Conservation (phyloP, 2,113 vertebrate species). For the Penelope pileata region DNA sequence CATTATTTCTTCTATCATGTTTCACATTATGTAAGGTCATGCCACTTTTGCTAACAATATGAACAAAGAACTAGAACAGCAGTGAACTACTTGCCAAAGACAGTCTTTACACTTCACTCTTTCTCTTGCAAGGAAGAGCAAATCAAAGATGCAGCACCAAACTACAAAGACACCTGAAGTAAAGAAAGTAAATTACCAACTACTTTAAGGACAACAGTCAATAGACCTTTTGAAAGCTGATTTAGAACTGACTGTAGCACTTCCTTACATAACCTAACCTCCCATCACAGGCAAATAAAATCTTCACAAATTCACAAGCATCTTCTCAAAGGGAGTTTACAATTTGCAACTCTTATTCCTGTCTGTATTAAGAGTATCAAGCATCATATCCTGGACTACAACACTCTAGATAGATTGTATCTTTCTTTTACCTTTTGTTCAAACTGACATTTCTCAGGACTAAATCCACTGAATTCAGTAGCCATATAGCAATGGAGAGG, state of each 20-base stretch:
- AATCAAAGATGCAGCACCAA: slow-evolving; percentile 8
- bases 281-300: background rate
- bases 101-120: background rate
- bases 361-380: background rate
- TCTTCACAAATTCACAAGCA: background rate
- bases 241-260: background rate
- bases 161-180: background rate
- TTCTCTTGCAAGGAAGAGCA: background rate
- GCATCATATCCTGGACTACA: background rate
- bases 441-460: background rate
- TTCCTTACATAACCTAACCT: background rate
- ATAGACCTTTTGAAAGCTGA: slow-evolving; percentile 2
- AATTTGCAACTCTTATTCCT: background rate
- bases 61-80: background rate
- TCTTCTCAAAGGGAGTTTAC: background rate
- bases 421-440: background rate
- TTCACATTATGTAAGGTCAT: slow-evolving; percentile 65
- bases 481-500: background rate
- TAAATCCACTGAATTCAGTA: background rate
- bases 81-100: background rate
- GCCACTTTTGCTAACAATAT: slow-evolving; percentile 56
- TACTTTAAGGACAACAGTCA: slow-evolving; percentile 6
- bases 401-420: background rate
- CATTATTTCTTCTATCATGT: slow-evolving; percentile 49
- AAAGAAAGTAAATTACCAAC: slow-evolving; percentile 39